Percentiles rank a stretch among this genome's conserved stretches.
phyloP scores from a whole-genome alignment of 2,888 invertebrate genomes.

The Perdita meconis region DNA sequence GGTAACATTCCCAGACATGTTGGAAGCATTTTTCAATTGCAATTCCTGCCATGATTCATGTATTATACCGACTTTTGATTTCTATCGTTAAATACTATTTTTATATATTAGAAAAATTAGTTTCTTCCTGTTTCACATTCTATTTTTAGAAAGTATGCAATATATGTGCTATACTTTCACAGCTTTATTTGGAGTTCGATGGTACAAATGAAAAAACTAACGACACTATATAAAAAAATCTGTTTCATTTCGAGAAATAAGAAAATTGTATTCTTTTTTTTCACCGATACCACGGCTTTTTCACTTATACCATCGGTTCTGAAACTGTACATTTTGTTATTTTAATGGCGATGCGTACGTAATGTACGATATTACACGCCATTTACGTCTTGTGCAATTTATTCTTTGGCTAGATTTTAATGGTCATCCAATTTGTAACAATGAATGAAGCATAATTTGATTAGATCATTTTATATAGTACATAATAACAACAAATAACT shows the following conservation, averaged over 20 bases:
- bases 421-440: conserved; percentile 6
- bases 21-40: conserved; percentile 23
- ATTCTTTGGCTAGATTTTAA: not conserved
- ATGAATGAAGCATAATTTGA: no score
- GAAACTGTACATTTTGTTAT: conserved; percentile 2
- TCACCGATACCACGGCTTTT: no score
- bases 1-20: conserved; percentile 6
- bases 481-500: conserved; percentile 16
- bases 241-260: no score
- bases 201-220: no score
- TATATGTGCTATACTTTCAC: conserved; percentile 17
- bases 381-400: no score
- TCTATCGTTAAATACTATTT: conserved; percentile 27
- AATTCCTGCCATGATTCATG: conserved; percentile 29
- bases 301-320: no score
- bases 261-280: no score
- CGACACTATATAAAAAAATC: no score
- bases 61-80: conserved; percentile 36
- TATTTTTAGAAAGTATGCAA: conserved; percentile 10
- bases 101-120: conserved; percentile 12
- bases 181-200: no score
- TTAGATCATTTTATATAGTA: not conserved
- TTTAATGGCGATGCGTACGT: conserved; percentile 1
- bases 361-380: no score
- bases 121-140: not conserved